Conservation (phyloP, 2,797 vertebrate species). For the Syngnathus rostellatus region DNA sequence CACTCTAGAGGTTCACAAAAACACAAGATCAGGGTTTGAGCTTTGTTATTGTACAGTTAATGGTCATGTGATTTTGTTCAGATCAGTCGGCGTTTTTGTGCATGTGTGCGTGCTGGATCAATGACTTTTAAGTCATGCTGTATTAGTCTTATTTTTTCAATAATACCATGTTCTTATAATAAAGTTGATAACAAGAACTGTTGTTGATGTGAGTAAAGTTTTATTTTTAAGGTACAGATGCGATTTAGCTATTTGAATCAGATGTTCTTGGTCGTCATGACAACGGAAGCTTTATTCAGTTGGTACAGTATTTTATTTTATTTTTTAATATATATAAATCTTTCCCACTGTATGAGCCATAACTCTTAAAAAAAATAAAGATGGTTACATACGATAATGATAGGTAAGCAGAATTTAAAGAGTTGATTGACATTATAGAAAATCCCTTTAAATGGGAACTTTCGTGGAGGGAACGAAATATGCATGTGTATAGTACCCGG, state of each 20-base stretch:
- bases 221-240: not conserved
- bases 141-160: not conserved
- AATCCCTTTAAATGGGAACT: too few relatives aligned
- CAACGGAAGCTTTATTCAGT: too few relatives aligned
- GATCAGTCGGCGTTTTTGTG: not conserved
- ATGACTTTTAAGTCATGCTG: not conserved
- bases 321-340: too few relatives aligned
- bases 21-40: not conserved
- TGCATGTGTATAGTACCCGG: too few relatives aligned
- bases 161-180: constrained; percentile 33
- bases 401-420: too few relatives aligned
- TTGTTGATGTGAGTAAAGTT: not conserved
- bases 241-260: not conserved
- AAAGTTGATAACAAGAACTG: constrained; percentile 27
- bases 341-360: too few relatives aligned
- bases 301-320: too few relatives aligned
- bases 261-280: too few relatives aligned
- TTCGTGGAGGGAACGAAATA: too few relatives aligned
- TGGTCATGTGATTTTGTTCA: not conserved
- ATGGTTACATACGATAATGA: too few relatives aligned
- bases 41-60: not conserved
- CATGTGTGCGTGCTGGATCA: not conserved
- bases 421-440: too few relatives aligned
- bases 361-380: too few relatives aligned
- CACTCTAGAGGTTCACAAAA: not conserved